Conservation (phyloP, 2,113 vertebrate genomes). For the Aphelocoma coerulescens region DNA sequence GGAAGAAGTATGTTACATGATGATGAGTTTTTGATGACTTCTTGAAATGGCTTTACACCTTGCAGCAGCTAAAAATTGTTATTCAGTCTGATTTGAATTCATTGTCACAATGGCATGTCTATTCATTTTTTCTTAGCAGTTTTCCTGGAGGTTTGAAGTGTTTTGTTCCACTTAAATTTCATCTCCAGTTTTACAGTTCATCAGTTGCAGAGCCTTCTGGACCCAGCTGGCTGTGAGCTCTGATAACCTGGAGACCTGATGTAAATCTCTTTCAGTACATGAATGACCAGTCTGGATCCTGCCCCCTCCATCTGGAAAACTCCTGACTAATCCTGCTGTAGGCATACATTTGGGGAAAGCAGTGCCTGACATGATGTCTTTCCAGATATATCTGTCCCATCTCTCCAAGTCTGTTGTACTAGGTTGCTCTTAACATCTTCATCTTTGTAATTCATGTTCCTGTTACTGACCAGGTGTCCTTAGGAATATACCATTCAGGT, state of each 20-base stretch:
- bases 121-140: not conserved
- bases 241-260: not conserved
- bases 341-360: not conserved
- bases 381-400: not conserved
- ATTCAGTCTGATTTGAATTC: not conserved
- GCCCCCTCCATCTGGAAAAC: not conserved
- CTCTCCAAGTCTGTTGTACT: not conserved
- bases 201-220: not conserved
- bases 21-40: not conserved
- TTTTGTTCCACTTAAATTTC: not conserved
- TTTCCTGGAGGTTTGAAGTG: not conserved
- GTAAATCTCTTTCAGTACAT: not conserved
- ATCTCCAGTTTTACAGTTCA: not conserved
- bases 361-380: not conserved
- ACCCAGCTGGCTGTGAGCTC: not conserved
- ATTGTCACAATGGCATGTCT: not conserved
- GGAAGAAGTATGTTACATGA: not conserved
- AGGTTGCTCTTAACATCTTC: not conserved
- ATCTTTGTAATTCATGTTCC: not conserved
- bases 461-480: not conserved
- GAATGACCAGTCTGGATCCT: not conserved
- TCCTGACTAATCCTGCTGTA: not conserved
- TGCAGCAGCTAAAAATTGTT: not conserved
- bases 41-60: not conserved
- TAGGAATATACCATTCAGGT: not conserved